Evolutionary conservation across 2,888 invertebrate species (phyloP).

Genomic region (Baronia brevicornis): DNA sequence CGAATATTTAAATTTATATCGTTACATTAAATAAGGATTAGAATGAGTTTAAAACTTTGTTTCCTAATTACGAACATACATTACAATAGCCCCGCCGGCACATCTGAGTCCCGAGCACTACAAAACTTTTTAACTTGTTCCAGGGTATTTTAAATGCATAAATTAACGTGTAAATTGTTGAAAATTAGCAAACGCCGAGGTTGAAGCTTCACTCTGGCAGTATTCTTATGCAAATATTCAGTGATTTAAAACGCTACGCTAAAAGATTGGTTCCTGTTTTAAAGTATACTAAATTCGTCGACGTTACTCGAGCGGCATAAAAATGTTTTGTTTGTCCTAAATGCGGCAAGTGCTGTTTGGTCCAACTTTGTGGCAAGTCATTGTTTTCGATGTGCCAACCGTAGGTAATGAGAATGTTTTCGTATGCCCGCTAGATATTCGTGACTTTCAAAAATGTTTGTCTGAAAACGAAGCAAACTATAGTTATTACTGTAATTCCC

Average conservation of each 20-base stretch:
- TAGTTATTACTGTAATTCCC: too few species aligned
- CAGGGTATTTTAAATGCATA: constrained; percentile 34
- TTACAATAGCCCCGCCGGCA: constrained; percentile 43
- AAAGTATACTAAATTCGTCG: constrained; percentile 18
- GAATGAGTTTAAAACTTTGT: constrained; percentile 67
- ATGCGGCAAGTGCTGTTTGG: constrained; percentile 70
- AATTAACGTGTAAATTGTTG: constrained; percentile 26
- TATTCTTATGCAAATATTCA: constrained; percentile 46
- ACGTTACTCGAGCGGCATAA: constrained; percentile 44
- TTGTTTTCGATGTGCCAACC: constrained; percentile 60
- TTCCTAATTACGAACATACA: constrained; percentile 59
- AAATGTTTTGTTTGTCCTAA: constrained; percentile 73
- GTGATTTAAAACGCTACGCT: constrained; percentile 45
- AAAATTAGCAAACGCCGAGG: constrained; percentile 19
- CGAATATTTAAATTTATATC: too few species aligned
- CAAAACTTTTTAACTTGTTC: constrained; percentile 37
- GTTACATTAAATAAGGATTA: constrained; percentile 50
- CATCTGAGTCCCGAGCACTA: constrained; percentile 53
- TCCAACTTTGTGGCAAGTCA: constrained; percentile 59
- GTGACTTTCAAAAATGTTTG: constrained; percentile 53
- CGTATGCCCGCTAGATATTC: constrained; percentile 50
- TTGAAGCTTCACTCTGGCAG: constrained; percentile 27
- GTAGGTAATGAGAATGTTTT: constrained; percentile 62
- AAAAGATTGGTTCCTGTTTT: constrained; percentile 23
- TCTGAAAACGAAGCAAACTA: constrained; percentile 37